These are phyloP conservation scores for Leptopilina drosophilae DNA, from an alignment of 2,888 invertebrate species.

Conservation along the genomic window DNA sequence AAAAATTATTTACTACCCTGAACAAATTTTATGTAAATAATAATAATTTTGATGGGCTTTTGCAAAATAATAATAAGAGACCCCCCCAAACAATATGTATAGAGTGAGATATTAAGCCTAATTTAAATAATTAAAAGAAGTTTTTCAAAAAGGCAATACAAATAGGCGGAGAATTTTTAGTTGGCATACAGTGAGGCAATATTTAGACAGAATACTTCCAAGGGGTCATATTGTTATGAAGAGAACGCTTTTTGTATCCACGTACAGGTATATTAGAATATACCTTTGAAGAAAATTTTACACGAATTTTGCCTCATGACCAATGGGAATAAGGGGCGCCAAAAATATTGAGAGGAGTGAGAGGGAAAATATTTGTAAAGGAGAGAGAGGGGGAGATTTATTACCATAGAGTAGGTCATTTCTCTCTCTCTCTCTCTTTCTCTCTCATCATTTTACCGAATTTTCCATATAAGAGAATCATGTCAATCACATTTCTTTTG, in stretches of 20 bases:
- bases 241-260: constrained; percentile 45
- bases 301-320: not conserved
- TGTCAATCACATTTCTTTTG: constrained; percentile 51
- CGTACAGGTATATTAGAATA: not conserved
- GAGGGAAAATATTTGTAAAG: constrained; percentile 25
- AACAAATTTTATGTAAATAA: not conserved
- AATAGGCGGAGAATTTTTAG: constrained; percentile 2
- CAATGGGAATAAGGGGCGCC: too few species aligned
- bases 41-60: not conserved
- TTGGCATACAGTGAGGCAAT: constrained; percentile 48
- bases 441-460: constrained; percentile 52
- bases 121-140: constrained; percentile 16
- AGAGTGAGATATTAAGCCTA: not conserved
- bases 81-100: not conserved
- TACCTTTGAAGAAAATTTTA: not conserved
- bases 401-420: constrained; percentile 50
- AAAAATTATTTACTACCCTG: not conserved
- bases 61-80: not conserved
- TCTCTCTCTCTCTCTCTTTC: too few species aligned
- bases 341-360: not conserved
- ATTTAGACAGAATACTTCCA: constrained; percentile 57
- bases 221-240: constrained; percentile 41
- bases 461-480: constrained; percentile 65
- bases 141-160: not conserved
- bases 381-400: constrained; percentile 43